Percentiles rank a stretch among this genome's conserved stretches.
Conservation (phyloP, 2,888 invertebrate genomes). For the Dicyrtomina minuta region DNA sequence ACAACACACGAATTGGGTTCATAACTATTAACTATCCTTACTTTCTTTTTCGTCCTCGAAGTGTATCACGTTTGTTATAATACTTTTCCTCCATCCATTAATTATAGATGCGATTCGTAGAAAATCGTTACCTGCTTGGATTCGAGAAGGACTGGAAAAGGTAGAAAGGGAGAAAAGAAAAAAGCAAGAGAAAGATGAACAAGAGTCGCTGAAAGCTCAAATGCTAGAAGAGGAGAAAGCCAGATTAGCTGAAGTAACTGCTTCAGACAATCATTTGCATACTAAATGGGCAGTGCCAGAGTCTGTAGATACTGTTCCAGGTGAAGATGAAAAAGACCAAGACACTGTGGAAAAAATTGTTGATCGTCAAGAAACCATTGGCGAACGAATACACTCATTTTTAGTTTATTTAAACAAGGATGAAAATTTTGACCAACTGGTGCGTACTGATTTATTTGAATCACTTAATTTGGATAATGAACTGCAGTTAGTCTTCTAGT, state of each 20-base stretch:
- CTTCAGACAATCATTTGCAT: slow-evolving; percentile 60
- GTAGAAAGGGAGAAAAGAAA: slow-evolving; percentile 92
- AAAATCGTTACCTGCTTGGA: slow-evolving; percentile 94
- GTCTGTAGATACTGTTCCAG: slow-evolving; percentile 35
- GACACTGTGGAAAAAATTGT: too few species aligned
- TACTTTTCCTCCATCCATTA: neutral
- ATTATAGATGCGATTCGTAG: slow-evolving; percentile 75
- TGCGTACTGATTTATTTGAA: neutral
- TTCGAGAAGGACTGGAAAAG: slow-evolving; percentile 93
- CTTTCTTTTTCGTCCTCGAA: neutral
- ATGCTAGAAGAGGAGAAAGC: slow-evolving; percentile 48
- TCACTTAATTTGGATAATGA: neutral
- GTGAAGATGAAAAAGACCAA: slow-evolving; percentile 2
- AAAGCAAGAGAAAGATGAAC: slow-evolving; percentile 77
- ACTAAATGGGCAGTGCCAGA: slow-evolving; percentile 42
- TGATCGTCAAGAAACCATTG: too few species aligned
- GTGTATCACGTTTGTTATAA: neutral
- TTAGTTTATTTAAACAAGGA: slow-evolving; percentile 16
- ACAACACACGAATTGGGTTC: slow-evolving; percentile 25
- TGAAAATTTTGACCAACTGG: slow-evolving; percentile 22
- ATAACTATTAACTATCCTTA: neutral
- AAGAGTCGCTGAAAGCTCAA: slow-evolving; percentile 65
- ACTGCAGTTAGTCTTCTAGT: neutral
- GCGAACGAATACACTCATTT: slow-evolving; percentile 13
- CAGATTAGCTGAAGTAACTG: slow-evolving; percentile 48